Evolutionary conservation across 2,113 vertebrate genomes (phyloP).

Genomic region (Chloropsis hardwickii): DNA sequence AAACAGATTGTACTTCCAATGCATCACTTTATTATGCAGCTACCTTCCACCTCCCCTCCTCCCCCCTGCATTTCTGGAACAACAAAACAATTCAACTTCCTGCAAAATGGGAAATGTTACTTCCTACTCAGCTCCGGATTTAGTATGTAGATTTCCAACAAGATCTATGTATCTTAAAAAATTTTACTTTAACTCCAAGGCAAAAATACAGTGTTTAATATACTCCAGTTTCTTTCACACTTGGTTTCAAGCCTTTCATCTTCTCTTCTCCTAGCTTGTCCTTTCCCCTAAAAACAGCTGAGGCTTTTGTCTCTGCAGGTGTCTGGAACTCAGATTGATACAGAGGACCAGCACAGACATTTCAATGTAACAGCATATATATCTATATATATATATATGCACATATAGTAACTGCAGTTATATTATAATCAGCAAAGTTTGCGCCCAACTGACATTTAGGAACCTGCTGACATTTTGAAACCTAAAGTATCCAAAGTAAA

Average conservation of each 20-base stretch:
- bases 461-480: not conserved
- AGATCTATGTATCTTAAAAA: not conserved
- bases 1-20: conserved; percentile 15
- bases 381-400: not conserved
- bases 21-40: not conserved
- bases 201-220: not conserved
- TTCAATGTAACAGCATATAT: not conserved
- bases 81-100: conserved; percentile 53
- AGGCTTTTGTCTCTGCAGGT: not conserved
- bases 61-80: not conserved
- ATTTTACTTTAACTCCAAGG: not conserved
- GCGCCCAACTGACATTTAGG: not conserved
- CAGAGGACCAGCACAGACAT: not conserved
- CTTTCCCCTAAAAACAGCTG: not conserved
- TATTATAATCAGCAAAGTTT: not conserved
- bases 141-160: conserved; percentile 27
- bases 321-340: not conserved
- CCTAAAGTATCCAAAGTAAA: not conserved
- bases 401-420: not conserved
- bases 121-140: conserved; percentile 55
- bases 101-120: conserved; percentile 25
- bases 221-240: not conserved
- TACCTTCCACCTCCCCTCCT: not conserved
- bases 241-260: not conserved
- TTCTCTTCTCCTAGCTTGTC: not conserved